Evolutionary conservation across 2,888 invertebrate species (phyloP).

Genomic region (Crematogaster levior): DNA sequence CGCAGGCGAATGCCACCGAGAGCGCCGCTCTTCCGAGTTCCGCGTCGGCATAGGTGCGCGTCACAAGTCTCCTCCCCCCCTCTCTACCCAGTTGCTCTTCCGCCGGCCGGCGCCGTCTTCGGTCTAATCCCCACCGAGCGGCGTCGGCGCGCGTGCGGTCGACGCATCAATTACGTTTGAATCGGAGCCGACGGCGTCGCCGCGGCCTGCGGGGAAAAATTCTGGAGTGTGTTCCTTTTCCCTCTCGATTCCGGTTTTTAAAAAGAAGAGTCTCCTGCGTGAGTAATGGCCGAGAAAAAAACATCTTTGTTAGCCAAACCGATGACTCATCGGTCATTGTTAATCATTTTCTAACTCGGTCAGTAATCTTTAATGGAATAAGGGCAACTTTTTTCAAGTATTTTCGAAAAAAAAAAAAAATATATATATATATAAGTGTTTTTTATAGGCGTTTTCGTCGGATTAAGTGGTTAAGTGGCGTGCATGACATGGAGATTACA

Average conservation of each 20-base stretch:
- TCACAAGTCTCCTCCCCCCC: slow-evolving; percentile 46
- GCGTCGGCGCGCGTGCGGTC: slow-evolving; percentile 64
- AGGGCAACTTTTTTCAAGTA: neutral
- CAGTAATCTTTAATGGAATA: neutral
- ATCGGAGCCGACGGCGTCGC: slow-evolving; percentile 39
- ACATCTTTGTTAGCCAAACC: neutral
- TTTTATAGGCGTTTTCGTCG: neutral
- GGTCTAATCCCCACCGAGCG: slow-evolving; percentile 30
- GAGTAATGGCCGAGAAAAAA: neutral
- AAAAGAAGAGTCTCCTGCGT: neutral
- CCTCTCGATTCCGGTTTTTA: neutral
- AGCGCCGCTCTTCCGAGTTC: slow-evolving; percentile 75
- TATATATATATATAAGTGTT: no score
- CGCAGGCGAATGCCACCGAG: slow-evolving; percentile 73
- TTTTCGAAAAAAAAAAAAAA: neutral
- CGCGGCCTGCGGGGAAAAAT: neutral
- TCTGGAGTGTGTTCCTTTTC: neutral
- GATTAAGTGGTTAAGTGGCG: neutral
- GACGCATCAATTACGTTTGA: slow-evolving; percentile 65
- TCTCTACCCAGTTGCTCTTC: neutral
- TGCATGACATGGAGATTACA: neutral
- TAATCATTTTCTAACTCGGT: neutral
- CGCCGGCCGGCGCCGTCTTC: neutral
- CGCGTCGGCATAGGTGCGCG: slow-evolving; percentile 71
- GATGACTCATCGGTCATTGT: neutral